Evolutionary conservation across 2,888 invertebrate genomes (phyloP).

Genomic region (Augochlorella aurata): DNA sequence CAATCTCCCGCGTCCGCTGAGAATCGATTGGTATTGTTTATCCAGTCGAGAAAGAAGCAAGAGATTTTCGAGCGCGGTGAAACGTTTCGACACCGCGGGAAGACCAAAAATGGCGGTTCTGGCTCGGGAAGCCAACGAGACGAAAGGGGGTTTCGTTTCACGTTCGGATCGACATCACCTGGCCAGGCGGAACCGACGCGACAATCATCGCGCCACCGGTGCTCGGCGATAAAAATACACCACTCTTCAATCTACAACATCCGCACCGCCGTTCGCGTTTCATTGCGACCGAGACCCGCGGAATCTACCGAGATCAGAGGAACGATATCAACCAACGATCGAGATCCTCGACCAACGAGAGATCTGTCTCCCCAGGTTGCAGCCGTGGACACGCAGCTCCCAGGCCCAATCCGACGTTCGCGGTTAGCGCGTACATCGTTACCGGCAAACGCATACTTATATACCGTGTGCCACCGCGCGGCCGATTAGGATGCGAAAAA

Average conservation of each 20-base stretch:
- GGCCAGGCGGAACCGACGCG: slow-evolving; percentile 9
- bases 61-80: no score
- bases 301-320: slow-evolving; percentile 50
- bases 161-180: neutral
- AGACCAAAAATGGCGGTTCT: no score
- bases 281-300: slow-evolving; percentile 33
- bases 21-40: neutral
- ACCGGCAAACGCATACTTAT: slow-evolving; percentile 4
- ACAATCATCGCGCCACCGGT: neutral
- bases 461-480: slow-evolving; percentile 35
- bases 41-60: neutral
- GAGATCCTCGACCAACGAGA: slow-evolving; percentile 33
- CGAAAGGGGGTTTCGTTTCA: neutral
- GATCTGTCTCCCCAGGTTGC: slow-evolving; percentile 2
- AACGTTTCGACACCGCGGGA: no score
- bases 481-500: slow-evolving; percentile 57
- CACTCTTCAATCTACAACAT: slow-evolving; percentile 27
- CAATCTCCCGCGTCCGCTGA: neutral
- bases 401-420: slow-evolving; percentile 22
- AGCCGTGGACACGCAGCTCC: slow-evolving; percentile 32
- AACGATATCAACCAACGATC: slow-evolving; percentile 51
- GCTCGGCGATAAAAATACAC: slow-evolving; percentile 32
- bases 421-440: slow-evolving; percentile 13
- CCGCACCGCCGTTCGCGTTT: slow-evolving; percentile 28
- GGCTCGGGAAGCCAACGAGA: neutral